Evolutionary conservation across 2,888 invertebrate species (phyloP).

Genomic region (Melipona beecheii): DNA sequence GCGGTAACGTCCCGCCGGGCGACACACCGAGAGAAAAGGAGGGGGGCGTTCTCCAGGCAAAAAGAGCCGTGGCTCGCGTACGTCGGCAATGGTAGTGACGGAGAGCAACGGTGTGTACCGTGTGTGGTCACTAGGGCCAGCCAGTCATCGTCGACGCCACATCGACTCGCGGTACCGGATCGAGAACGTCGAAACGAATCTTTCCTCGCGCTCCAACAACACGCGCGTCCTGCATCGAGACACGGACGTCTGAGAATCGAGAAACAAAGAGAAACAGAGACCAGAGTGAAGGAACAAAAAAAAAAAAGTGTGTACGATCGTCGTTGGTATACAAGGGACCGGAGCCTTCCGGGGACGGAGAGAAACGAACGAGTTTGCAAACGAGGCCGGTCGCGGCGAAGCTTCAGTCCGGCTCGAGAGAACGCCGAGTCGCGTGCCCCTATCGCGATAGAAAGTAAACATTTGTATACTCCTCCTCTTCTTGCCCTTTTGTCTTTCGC

Average conservation of each 20-base stretch:
- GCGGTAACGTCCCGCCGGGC: constrained; percentile 44
- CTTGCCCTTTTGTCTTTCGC: not conserved
- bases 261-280: not conserved
- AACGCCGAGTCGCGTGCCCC: constrained; percentile 6
- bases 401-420: constrained; percentile 33
- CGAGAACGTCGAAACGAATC: constrained; percentile 65
- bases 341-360: constrained; percentile 26
- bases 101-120: constrained; percentile 53
- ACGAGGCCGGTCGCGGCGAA: constrained; percentile 55
- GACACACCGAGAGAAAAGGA: constrained; percentile 52
- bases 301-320: not conserved
- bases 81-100: constrained; percentile 60
- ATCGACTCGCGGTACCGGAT: constrained; percentile 75
- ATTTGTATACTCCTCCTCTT: not conserved
- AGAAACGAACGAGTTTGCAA: constrained; percentile 64
- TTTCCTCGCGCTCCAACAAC: not conserved
- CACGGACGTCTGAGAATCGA: not conserved
- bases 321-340: constrained; percentile 10
- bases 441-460: constrained; percentile 5
- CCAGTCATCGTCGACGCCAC: constrained; percentile 72
- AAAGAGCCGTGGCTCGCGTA: constrained; percentile 61
- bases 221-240: not conserved
- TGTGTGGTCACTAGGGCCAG: constrained; percentile 71
- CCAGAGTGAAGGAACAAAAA: not conserved
- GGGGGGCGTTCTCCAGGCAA: constrained; percentile 69